Evolutionary conservation across 1,140 invertebrate species (phyloP).

Genomic region (Drosophila willistoni): DNA sequence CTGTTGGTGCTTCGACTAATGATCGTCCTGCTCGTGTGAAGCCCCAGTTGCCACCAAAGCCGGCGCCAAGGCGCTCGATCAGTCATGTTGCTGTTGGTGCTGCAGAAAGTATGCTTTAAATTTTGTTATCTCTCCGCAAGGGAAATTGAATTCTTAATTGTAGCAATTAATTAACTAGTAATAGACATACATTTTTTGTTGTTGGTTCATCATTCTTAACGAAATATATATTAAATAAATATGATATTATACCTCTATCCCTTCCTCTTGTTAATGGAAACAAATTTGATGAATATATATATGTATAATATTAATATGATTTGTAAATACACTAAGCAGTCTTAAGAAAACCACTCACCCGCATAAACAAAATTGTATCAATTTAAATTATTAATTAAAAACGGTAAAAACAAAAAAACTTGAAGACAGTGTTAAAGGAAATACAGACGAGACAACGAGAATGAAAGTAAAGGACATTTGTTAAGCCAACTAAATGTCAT

Average conservation of each 20-base stretch:
- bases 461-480: no score
- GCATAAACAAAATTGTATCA: conserved; percentile 42
- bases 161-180: conserved; percentile 54
- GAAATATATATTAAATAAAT: background rate
- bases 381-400: conserved; percentile 55
- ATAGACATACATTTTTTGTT: conserved; percentile 56
- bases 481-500: no score
- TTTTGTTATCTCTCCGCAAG: conserved; percentile 73
- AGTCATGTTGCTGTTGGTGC: conserved; percentile 23
- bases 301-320: conserved; percentile 28
- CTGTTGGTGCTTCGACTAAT: conserved; percentile 23
- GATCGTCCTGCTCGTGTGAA: conserved; percentile 37
- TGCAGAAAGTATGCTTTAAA: conserved; percentile 65
- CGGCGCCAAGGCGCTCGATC: conserved; percentile 67
- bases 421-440: no score
- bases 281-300: conserved; percentile 50
- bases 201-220: conserved; percentile 59
- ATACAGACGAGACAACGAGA: no score
- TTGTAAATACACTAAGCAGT: conserved; percentile 47
- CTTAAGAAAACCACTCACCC: conserved; percentile 27
- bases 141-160: conserved; percentile 62
- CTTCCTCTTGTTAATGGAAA: conserved; percentile 11
- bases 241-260: conserved; percentile 19
- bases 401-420: background rate
- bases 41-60: conserved; percentile 74